Conservation (phyloP, 2,113 vertebrate species). For the Sorex araneus region DNA sequence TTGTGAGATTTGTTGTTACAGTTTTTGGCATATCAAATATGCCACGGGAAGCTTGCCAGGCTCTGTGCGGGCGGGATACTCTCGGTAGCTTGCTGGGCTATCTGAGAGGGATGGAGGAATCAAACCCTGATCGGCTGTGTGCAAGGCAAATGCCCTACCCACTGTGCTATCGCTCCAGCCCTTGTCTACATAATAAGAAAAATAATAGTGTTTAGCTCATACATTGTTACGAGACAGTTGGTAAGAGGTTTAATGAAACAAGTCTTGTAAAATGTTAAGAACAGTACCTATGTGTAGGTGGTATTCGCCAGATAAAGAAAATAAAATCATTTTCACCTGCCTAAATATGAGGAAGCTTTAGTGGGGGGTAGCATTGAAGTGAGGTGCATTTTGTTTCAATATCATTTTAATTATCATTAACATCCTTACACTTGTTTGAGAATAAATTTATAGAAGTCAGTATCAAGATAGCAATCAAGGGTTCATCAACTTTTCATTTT, state of each 20-base stretch:
- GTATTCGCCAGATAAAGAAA: not conserved
- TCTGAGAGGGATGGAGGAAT: no score
- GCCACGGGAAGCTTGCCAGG: no score
- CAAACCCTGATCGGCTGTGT: no score
- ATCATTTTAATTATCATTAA: slow-evolving; percentile 76
- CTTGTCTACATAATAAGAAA: slow-evolving; percentile 23
- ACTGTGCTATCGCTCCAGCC: no score
- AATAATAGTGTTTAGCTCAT: not conserved
- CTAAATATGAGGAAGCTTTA: not conserved
- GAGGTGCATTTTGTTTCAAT: slow-evolving; percentile 44
- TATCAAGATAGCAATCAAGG: slow-evolving; percentile 84
- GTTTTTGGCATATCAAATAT: no score
- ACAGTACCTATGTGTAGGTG: not conserved
- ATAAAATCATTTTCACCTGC: not conserved
- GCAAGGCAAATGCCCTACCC: no score
- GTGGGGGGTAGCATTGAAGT: not conserved
- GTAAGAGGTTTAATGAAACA: not conserved
- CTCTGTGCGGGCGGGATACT: no score
- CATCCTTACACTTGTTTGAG: slow-evolving; percentile 84
- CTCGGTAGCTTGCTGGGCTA: no score
- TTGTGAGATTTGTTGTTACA: no score
- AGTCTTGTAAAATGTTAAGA: not conserved
- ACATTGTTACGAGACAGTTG: not conserved
- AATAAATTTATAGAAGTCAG: slow-evolving; percentile 86
- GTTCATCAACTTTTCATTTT: slow-evolving; percentile 86